Conservation (phyloP, 2,113 vertebrate species). For the Elaphurus davidianus region DNA sequence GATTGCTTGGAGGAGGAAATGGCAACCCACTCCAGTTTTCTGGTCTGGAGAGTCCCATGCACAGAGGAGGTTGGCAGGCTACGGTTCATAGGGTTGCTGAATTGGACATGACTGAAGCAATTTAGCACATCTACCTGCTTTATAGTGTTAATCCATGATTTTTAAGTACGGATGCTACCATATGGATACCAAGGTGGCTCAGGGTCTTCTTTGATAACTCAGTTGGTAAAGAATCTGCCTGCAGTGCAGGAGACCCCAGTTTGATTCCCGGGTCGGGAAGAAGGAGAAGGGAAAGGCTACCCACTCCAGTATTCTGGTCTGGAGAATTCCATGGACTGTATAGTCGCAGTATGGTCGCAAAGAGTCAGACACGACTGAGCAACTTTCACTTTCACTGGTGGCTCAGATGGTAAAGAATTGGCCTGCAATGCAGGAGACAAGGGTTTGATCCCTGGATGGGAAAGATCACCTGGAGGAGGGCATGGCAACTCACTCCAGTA, state of each 20-base stretch:
- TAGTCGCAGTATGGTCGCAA: fast-evolving
- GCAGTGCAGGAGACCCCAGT: background rate
- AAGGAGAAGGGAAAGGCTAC: background rate
- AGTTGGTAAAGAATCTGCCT: background rate
- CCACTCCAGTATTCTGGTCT: background rate
- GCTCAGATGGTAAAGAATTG: background rate
- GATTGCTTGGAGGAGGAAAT: background rate
- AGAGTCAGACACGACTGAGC: background rate
- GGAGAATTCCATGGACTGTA: background rate
- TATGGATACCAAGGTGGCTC: background rate
- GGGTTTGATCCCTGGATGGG: background rate
- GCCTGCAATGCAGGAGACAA: background rate
- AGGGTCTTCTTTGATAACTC: background rate
- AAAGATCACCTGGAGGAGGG: background rate
- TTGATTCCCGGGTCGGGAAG: background rate
- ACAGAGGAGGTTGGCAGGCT: background rate
- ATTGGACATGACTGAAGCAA: background rate
- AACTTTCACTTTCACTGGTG: background rate
- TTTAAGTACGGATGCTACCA: background rate
- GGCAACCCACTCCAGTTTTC: background rate
- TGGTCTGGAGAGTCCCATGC: background rate
- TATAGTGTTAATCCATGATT: background rate
- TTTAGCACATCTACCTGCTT: background rate
- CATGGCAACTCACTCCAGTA: background rate
- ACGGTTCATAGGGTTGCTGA: background rate